phyloP scores from a whole-genome alignment of 1,140 invertebrate species.

The Planococcus citri region DNA sequence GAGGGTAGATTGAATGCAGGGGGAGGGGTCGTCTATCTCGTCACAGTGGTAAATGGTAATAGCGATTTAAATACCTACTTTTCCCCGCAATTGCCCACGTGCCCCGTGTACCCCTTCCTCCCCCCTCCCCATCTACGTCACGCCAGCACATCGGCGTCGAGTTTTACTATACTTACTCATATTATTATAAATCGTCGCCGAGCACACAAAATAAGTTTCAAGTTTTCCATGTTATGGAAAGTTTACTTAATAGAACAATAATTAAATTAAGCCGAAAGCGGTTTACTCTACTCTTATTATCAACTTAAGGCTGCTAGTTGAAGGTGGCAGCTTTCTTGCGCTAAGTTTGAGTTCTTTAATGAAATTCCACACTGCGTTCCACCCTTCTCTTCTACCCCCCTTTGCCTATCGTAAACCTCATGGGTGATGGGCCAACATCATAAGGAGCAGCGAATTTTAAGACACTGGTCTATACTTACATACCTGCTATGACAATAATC shows the following conservation, averaged over 20 bases:
- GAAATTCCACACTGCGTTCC: background rate
- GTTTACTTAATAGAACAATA: conserved; percentile 4
- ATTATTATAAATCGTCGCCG: conserved; percentile 6
- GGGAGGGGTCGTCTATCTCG: no score
- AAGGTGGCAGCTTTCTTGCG: conserved; percentile 5
- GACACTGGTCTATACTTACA: background rate
- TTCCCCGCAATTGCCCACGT: no score
- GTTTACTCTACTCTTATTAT: background rate
- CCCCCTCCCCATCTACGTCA: no score
- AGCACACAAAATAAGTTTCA: background rate
- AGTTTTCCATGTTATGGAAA: background rate
- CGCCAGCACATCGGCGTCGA: background rate
- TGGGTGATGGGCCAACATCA: no score
- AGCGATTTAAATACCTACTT: no score
- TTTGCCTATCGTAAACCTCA: no score
- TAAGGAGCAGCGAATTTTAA: no score
- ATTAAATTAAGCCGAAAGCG: conserved; percentile 6
- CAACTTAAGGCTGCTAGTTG: background rate
- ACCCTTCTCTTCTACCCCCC: no score
- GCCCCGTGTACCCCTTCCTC: no score
- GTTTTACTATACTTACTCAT: no score
- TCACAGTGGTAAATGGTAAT: no score
- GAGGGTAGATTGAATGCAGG: no score
- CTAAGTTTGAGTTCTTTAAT: background rate
- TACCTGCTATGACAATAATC: background rate